Percentiles rank a stretch among this genome's conserved stretches.
These are phyloP conservation scores for Meles meles DNA, from an alignment of 2,113 vertebrate species.

Conservation along the genomic window DNA sequence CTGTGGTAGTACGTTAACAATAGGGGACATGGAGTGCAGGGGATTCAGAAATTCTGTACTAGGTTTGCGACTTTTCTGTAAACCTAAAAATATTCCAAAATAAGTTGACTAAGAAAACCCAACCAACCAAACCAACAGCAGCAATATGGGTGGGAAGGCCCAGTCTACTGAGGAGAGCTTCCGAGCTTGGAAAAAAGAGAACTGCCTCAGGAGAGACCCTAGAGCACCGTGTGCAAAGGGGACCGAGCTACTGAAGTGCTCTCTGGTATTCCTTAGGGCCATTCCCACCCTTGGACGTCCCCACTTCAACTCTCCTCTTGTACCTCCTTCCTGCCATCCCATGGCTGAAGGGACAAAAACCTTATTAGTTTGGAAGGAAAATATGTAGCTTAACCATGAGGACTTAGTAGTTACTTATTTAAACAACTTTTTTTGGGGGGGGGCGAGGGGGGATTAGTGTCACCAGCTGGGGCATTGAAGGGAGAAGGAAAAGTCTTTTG, in stretches of 20 bases:
- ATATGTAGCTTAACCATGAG: conserved; percentile 45
- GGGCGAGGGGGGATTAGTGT: not conserved
- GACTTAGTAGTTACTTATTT: not conserved
- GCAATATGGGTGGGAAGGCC: rapidly evolving
- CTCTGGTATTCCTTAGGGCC: not conserved
- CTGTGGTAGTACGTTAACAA: rapidly evolving
- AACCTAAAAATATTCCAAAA: not conserved
- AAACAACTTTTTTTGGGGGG: not conserved
- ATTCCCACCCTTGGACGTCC: not conserved
- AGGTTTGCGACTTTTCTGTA: not conserved
- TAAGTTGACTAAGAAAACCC: not conserved
- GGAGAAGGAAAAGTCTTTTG: not conserved
- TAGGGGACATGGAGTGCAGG: not conserved
- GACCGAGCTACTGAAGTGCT: not conserved
- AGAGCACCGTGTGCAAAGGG: rapidly evolving
- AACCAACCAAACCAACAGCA: not conserved
- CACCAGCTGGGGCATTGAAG: not conserved
- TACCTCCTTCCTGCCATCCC: not conserved
- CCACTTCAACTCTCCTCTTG: not conserved
- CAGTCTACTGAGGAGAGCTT: conserved; percentile 4
- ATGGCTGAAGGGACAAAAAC: conserved; percentile 17
- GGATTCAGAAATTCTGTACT: not conserved
- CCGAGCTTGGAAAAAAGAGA: not conserved
- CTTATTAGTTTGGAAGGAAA: not conserved
- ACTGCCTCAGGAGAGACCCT: not conserved